Conservation (phyloP, 1,140 invertebrate species). For the Drosophila santomea region DNA sequence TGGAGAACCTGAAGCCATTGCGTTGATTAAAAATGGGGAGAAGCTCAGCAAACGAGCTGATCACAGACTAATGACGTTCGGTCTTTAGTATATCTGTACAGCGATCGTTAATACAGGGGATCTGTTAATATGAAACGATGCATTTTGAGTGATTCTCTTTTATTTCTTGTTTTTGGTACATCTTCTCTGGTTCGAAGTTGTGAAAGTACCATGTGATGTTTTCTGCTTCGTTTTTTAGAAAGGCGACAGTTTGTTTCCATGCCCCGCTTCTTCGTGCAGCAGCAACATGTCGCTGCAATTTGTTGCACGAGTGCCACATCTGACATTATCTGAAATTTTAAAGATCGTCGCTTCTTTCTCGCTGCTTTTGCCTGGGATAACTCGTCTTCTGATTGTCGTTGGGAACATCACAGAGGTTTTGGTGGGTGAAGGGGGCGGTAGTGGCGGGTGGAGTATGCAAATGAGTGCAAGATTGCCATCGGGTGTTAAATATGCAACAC, state of each 20-base stretch:
- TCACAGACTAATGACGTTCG: conserved; percentile 6
- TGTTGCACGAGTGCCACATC: conserved; percentile 59
- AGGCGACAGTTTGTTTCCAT: conserved; percentile 56
- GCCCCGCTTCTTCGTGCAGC: conserved; percentile 13
- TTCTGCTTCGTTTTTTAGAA: conserved; percentile 61
- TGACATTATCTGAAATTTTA: conserved; percentile 26
- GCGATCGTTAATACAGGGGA: neutral
- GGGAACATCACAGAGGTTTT: conserved; percentile 1
- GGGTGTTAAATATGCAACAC: conserved; percentile 54
- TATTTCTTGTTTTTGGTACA: conserved; percentile 18
- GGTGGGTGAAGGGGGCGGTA: neutral
- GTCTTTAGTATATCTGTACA: conserved; percentile 29
- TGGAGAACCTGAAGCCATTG: conserved; percentile 26
- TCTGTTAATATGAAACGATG: conserved; percentile 12
- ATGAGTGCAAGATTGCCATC: conserved; percentile 38
- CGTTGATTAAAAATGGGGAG: conserved; percentile 4
- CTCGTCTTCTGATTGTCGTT: conserved; percentile 19
- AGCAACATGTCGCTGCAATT: conserved; percentile 39
- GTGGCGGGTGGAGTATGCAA: conserved; percentile 47
- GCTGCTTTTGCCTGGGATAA: neutral
- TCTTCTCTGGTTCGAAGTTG: conserved; percentile 29
- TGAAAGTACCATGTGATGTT: conserved; percentile 57
- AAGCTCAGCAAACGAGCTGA: conserved; percentile 7
- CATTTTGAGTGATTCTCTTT: neutral
- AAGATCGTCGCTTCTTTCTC: conserved; percentile 1